Percentiles rank a stretch among this genome's conserved stretches.
phyloP scores from a whole-genome alignment of 2,888 invertebrate species.

The Ochropleura leucogaster region DNA sequence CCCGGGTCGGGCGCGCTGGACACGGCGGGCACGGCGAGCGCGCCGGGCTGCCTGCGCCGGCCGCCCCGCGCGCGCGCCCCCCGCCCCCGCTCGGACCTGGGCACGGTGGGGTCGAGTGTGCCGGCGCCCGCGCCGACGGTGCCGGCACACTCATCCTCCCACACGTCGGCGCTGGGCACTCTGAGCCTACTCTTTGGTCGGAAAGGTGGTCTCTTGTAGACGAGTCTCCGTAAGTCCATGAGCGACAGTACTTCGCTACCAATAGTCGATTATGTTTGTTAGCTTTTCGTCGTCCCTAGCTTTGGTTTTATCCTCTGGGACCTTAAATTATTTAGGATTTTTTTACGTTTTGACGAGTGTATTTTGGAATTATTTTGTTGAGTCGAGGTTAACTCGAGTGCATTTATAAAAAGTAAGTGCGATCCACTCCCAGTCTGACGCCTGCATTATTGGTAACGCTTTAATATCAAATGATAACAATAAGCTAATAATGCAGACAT shows the following conservation, averaged over 20 bases:
- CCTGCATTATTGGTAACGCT: conserved; percentile 9
- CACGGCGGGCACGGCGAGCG: conserved; percentile 73
- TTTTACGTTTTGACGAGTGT: conserved; percentile 82
- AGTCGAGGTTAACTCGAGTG: conserved; percentile 76
- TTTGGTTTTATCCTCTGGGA: conserved; percentile 62
- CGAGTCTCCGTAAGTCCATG: conserved; percentile 29
- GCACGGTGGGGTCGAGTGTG: conserved; percentile 85
- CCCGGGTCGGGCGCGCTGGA: conserved; percentile 91
- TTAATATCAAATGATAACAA: neutral
- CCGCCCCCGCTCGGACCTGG: conserved; percentile 79
- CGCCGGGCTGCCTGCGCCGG: conserved; percentile 83
- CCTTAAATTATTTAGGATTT: conserved; percentile 69
- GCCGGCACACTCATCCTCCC: conserved; percentile 58
- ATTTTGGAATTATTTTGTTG: conserved; percentile 76
- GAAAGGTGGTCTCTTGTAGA: conserved; percentile 94
- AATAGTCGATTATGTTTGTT: conserved; percentile 19
- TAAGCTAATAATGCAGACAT: conserved; percentile 9
- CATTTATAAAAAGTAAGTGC: conserved; percentile 80
- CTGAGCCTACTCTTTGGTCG: conserved; percentile 95
- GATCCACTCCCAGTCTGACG: conserved; percentile 14
- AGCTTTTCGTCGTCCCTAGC: conserved; percentile 36
- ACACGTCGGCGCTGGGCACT: conserved; percentile 92
- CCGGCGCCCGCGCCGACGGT: conserved; percentile 88
- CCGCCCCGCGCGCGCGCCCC: conserved; percentile 84
- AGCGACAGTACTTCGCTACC: conserved; percentile 9